Conservation (phyloP, 2,113 vertebrate species). For the Microcebus ravelobensis region DNA sequence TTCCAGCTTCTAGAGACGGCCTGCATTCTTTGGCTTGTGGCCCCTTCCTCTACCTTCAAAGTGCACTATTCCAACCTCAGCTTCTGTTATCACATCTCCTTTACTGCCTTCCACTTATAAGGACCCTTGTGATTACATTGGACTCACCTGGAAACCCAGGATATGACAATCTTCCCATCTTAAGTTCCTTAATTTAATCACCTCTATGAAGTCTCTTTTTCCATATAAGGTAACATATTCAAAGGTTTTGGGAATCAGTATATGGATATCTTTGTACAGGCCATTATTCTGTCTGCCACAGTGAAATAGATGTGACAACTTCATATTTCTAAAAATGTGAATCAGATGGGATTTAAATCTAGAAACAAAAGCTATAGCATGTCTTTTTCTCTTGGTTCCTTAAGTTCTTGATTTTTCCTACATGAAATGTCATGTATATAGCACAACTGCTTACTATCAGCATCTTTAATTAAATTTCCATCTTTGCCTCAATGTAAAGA, state of each 20-base stretch:
- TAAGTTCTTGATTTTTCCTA: constrained; percentile 27
- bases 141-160: not conserved
- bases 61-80: fast-evolving
- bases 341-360: not conserved
- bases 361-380: constrained; percentile 4
- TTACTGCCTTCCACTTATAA: not conserved
- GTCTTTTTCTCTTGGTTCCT: not conserved
- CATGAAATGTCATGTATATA: constrained; percentile 4
- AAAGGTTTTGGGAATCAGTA: not conserved
- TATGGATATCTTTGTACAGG: not conserved
- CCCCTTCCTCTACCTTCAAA: not conserved
- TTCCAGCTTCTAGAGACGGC: not conserved
- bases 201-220: not conserved
- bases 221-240: not conserved
- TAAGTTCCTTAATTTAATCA: not conserved
- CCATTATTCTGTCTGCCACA: not conserved
- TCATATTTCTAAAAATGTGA: not conserved
- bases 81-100: not conserved
- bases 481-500: constrained; percentile 34
- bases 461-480: constrained; percentile 48
- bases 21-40: not conserved
- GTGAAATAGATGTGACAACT: constrained; percentile 3
- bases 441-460: constrained; percentile 24
- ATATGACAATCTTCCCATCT: not conserved
- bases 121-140: not conserved